Base-by-base conservation (phyloP, 2,888 invertebrate genomes). In the Drosophila nr. medialis region DNA sequence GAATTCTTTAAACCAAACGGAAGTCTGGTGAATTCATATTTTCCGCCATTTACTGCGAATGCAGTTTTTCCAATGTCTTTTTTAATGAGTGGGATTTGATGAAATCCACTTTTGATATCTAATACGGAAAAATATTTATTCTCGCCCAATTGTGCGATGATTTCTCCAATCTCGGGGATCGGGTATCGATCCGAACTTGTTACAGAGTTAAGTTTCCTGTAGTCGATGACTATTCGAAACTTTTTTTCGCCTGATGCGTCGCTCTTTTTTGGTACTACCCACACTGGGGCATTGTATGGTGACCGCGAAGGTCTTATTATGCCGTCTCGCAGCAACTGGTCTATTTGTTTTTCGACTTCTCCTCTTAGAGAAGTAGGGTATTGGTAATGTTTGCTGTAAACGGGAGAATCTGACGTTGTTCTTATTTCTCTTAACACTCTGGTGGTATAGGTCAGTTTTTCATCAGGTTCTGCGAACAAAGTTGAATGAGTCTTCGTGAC, bases 241-340 rank as follows among this genome's bases (percentile, higher is more conserved):
- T 2, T 18, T 7, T 6, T 36, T 36, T 36, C 18, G 7, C 18
- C 36, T 2, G 36, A 18, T 7, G 18, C 7, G 36, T 18, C 1
- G 2, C 15, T 36, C 2, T 29, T 63, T 36, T 54, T 62, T 15
- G 45, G 32, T 2, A 62, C 36, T n/a, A 62, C n/a, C 42, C 34
- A 62, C 2, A 62, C 34, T 1, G 45, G 62, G 6, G 53, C n/a
- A 2, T 62, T 53, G 11, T 48, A 54, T 0, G 62, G 34, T 32
- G 54, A 62, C 36, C 45, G 45, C 36, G 48, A 62, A 45, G 53
- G 34, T 62, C 42, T 53, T 32, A 54, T 54, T 15, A 48, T 54
- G 29, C 45, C 62, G 11, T 54, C 45, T n/a, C 6, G 1, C 8
- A 62, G 27, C 45, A 54, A 4, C 8, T 45, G 6, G 0, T 63